Evolutionary conservation across 1,140 invertebrate genomes (phyloP), one percentile per base, ranked within the genome.

Genomic region (Anastrepha ludens): DNA sequence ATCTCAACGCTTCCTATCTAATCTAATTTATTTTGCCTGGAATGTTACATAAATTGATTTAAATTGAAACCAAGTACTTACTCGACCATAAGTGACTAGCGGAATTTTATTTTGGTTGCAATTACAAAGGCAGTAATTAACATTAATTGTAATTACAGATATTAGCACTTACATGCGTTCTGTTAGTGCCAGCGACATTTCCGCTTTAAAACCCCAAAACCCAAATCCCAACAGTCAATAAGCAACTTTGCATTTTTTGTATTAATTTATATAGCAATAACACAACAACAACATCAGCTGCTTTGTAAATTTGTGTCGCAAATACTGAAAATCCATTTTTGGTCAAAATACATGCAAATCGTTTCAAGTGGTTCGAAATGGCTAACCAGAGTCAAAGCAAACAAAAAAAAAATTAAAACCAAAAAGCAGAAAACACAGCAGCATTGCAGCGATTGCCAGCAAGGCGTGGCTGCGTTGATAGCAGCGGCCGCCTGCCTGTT

Each of bases 271-370:
- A 20, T 55, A 55, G 4, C 60, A 62, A 62, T 62, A 81, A 8
- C 41, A 17, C 8, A 50, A 81, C 70, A 74, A 74, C 15, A 47
- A 47, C 4, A 74, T 7, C 17, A 50, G 9, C 7, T 2, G 2
- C 29, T 5, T 50, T 44, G n/a, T 81, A 58, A 55, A 55, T 55
- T 81, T 81, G 15, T 81, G 74, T 47, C 67, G 17, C 67, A 81
- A 55, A 81, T 81, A 58, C 47, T 55, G 20, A 81, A 81, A 81
- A 81, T 17, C 74, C 74, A 29, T 55, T 81, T 81, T 29, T 81
- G 74, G 74, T 81, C n/a, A 81, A 81, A 81, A 20, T 81, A 81
- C 74, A 81, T 55, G 47, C 17, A 81, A 81, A 81, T 55, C n/a
- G 74, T 81, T 81, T 50, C 70, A 55, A 78, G 7, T 50, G 70